phyloP scores from a whole-genome alignment of 92 coral and sea anemone genomes.

The Palythoa grandis region DNA sequence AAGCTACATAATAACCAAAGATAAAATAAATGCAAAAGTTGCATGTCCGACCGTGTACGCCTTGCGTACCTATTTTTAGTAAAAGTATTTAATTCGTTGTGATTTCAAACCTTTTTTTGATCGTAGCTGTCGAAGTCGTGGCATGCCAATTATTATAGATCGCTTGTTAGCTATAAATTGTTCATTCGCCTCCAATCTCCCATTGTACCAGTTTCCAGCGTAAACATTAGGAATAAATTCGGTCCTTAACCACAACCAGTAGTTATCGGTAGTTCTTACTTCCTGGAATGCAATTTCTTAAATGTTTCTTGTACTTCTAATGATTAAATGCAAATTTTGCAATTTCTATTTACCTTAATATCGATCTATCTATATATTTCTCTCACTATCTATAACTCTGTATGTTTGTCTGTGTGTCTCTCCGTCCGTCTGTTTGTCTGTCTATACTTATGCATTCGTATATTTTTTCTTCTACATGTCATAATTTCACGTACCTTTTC shows the following conservation, averaged over 20 bases:
- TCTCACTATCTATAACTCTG: not conserved
- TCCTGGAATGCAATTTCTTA: not conserved
- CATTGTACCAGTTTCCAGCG: conserved; percentile 52
- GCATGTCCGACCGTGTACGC: too few species aligned
- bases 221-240: conserved; percentile 46
- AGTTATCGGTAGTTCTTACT: not conserved
- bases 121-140: conserved; percentile 49
- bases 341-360: not conserved
- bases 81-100: too few species aligned
- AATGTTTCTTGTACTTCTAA: too few species aligned
- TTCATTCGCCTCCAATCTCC: conserved; percentile 7
- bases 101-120: conserved; percentile 17
- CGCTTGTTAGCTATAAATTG: conserved; percentile 38
- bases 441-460: not conserved
- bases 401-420: too few species aligned
- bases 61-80: too few species aligned
- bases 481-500: conserved; percentile 19
- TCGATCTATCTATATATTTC: not conserved
- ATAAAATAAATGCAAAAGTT: too few species aligned
- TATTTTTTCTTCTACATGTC: not conserved
- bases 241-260: conserved; percentile 42
- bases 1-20: too few species aligned
- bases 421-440: not conserved
- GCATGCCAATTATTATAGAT: conserved; percentile 55
- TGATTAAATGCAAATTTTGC: not conserved